phyloP scores from a whole-genome alignment of 2,797 vertebrate species.

The Sebastes steindachneri region DNA sequence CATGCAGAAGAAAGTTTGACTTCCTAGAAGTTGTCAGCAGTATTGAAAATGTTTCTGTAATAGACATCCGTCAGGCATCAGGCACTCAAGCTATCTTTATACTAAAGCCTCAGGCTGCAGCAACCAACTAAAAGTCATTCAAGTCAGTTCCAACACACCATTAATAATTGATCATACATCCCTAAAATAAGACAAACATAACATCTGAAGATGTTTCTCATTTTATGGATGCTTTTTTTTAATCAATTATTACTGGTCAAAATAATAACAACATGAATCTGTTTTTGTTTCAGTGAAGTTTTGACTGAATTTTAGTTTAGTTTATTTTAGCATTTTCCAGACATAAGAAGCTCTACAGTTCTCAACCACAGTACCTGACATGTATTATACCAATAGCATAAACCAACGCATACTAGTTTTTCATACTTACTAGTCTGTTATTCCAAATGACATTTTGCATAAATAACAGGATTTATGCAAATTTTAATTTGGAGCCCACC shows the following conservation, averaged over 20 bases:
- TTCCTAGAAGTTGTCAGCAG: neutral
- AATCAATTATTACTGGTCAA: neutral
- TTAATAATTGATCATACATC: neutral
- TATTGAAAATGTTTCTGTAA: neutral
- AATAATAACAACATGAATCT: neutral
- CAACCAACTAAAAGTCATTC: neutral
- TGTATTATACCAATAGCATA: neutral
- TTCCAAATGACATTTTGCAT: constrained; percentile 37
- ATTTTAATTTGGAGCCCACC: constrained; percentile 11
- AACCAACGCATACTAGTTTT: neutral
- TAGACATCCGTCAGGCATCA: neutral
- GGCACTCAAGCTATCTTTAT: neutral
- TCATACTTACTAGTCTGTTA: neutral
- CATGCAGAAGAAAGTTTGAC: neutral
- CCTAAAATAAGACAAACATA: neutral
- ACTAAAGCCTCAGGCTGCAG: neutral
- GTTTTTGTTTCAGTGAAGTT: neutral
- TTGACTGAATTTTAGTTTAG: neutral
- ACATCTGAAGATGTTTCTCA: neutral
- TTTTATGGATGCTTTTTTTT: neutral
- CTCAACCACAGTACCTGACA: neutral
- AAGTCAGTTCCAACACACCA: neutral
- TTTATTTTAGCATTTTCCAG: neutral
- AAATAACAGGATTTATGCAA: constrained; percentile 25
- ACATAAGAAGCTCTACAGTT: neutral